Evolutionary conservation across 2,113 vertebrate species (phyloP).

Genomic region (Isichthys henryi): DNA sequence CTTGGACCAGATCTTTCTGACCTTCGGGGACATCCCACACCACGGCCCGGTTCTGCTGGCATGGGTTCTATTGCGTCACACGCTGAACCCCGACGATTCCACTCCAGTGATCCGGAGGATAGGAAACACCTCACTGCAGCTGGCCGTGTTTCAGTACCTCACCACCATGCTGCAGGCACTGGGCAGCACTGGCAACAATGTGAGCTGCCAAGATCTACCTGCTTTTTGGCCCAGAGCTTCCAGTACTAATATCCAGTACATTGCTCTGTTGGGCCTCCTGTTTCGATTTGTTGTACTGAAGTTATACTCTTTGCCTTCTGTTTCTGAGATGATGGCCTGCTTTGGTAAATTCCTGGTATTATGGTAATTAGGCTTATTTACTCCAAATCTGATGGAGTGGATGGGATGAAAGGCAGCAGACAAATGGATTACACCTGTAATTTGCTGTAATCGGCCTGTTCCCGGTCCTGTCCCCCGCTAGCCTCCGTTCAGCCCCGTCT

Average conservation of each 20-base stretch:
- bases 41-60: slow-evolving; percentile 83
- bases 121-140: slow-evolving; percentile 81
- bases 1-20: slow-evolving; percentile 82
- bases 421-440: not conserved
- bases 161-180: slow-evolving; percentile 77
- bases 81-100: slow-evolving; percentile 74
- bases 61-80: slow-evolving; percentile 91
- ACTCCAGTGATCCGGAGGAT: slow-evolving; percentile 68
- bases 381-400: not conserved
- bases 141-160: slow-evolving; percentile 86
- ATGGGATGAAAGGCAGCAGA: not conserved
- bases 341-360: not conserved
- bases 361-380: not conserved
- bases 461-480: not conserved
- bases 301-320: not conserved
- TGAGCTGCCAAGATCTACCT: slow-evolving; percentile 41
- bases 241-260: not conserved
- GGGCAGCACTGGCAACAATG: slow-evolving; percentile 80
- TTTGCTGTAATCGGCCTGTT: not conserved
- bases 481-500: not conserved
- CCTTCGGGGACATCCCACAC: slow-evolving; percentile 82
- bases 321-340: not conserved
- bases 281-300: not conserved
- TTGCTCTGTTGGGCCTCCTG: not conserved
- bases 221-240: not conserved